Evolutionary conservation across 2,113 vertebrate genomes (phyloP).

Genomic region (Aspidoscelis tigris): DNA sequence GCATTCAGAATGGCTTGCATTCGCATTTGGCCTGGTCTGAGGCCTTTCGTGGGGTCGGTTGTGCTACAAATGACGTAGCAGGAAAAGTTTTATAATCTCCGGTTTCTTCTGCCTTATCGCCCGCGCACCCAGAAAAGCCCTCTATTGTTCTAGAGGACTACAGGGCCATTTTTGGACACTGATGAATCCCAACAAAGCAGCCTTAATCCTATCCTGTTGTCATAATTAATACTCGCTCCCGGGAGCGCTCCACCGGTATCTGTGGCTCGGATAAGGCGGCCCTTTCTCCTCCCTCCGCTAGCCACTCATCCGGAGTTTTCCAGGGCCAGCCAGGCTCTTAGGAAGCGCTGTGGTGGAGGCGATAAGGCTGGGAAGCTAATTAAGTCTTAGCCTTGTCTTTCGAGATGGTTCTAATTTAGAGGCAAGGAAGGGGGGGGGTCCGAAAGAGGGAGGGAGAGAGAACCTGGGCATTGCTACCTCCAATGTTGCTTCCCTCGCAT

Average conservation of each 20-base stretch:
- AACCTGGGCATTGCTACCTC: conserved; percentile 51
- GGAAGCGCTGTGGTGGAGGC: not conserved
- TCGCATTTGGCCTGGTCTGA: not conserved
- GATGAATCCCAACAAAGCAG: not conserved
- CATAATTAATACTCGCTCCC: not conserved
- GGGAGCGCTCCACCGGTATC: not conserved
- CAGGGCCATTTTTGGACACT: not conserved
- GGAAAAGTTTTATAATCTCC: not conserved
- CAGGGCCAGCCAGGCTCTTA: not conserved
- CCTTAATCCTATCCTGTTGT: accelerated
- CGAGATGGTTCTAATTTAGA: conserved; percentile 33
- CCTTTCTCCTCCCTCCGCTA: not conserved
- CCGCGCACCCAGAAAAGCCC: not conserved
- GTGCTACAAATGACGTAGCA: not conserved
- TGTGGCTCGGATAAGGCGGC: not conserved
- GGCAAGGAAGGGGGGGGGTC: conserved; percentile 24
- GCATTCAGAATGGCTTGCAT: not conserved
- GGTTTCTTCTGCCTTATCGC: not conserved
- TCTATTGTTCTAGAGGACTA: not conserved
- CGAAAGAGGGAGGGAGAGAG: conserved; percentile 22
- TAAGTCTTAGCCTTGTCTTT: conserved; percentile 58
- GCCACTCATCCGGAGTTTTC: conserved; percentile 10
- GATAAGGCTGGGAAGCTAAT: conserved; percentile 42
- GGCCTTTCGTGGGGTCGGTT: too few relatives aligned
- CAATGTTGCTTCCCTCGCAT: accelerated